A percentile compares a stretch with the other conserved stretches of the same genome.
Conservation (phyloP, 2,113 vertebrate genomes). For the Nerophis ophidion region DNA sequence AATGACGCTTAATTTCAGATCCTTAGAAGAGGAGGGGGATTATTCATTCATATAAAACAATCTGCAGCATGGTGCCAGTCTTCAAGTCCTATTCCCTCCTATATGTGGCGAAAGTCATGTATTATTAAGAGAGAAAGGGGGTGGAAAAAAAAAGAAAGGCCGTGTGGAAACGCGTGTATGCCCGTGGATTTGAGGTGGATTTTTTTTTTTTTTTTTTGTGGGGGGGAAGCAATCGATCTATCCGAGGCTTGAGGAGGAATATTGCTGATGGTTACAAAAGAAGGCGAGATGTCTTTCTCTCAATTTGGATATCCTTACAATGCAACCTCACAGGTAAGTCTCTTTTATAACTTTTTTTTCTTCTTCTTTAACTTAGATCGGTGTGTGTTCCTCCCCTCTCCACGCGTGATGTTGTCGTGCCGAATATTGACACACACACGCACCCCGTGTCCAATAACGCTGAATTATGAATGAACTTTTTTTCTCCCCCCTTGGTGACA, state of each 20-base stretch:
- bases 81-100: slow-evolving; percentile 68
- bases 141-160: slow-evolving; percentile 57
- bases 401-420: slow-evolving; percentile 33
- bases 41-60: slow-evolving; percentile 79
- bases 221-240: slow-evolving; percentile 80
- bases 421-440: slow-evolving; percentile 63
- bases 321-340: slow-evolving; percentile 93
- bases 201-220: slow-evolving; percentile 33
- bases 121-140: slow-evolving; percentile 73
- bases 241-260: slow-evolving; percentile 71
- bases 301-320: slow-evolving; percentile 97
- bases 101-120: slow-evolving; percentile 80
- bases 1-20: slow-evolving; percentile 76
- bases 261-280: slow-evolving; percentile 86
- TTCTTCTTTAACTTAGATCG: not conserved
- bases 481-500: slow-evolving; percentile 64
- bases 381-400: not conserved
- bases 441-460: slow-evolving; percentile 65
- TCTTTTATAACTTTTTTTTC: slow-evolving; percentile 1
- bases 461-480: slow-evolving; percentile 78
- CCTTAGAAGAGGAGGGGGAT: slow-evolving; percentile 58
- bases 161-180: slow-evolving; percentile 81
- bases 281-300: slow-evolving; percentile 93
- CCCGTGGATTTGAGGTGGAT: slow-evolving; percentile 81
- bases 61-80: slow-evolving; percentile 72